A percentile compares a stretch with the other conserved stretches of the same genome.
Evolutionary conservation across 53 echinoderm and acorn worm species (phyloP).

Genomic region (Hippasteria phrygiana): DNA sequence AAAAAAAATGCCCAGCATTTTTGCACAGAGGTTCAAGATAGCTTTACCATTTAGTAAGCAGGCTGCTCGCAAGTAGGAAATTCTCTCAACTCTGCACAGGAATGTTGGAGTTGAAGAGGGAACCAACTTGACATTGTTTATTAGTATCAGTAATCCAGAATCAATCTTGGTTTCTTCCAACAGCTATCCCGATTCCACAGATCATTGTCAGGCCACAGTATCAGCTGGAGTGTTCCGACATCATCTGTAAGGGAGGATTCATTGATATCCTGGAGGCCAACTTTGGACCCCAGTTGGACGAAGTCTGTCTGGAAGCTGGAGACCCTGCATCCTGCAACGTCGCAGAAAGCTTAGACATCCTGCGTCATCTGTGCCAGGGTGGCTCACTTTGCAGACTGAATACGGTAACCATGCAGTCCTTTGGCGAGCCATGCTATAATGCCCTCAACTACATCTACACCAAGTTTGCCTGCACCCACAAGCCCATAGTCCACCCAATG

Average conservation of each 20-base stretch:
- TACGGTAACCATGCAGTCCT: not conserved
- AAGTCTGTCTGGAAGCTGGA: slow-evolving; percentile 37
- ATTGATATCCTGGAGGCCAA: slow-evolving; percentile 62
- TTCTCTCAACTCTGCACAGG: too few species aligned
- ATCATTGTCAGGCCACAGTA: not conserved
- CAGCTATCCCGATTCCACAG: slow-evolving; percentile 31
- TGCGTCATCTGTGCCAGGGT: slow-evolving; percentile 60
- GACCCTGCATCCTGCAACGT: slow-evolving; percentile 54
- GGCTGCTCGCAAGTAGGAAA: too few species aligned
- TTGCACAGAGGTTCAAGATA: too few species aligned
- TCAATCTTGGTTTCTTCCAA: not conserved
- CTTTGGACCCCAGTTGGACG: slow-evolving; percentile 62
- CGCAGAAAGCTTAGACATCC: not conserved
- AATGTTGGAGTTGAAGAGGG: too few species aligned
- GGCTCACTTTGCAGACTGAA: slow-evolving; percentile 2
- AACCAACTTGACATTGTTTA: too few species aligned
- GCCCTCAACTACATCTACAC: slow-evolving; percentile 67
- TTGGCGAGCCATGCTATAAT: slow-evolving; percentile 62
- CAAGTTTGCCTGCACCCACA: slow-evolving; percentile 61
- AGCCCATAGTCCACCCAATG: not conserved
- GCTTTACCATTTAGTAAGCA: too few species aligned
- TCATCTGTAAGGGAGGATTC: slow-evolving; percentile 27
- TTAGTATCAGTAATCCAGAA: not conserved
- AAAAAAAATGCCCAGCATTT: too few species aligned
- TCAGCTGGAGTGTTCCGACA: not conserved